A percentile compares a stretch with the other conserved stretches of the same genome.
Evolutionary conservation across 2,797 vertebrate species (phyloP).

Genomic region (Galaxias olidus): DNA sequence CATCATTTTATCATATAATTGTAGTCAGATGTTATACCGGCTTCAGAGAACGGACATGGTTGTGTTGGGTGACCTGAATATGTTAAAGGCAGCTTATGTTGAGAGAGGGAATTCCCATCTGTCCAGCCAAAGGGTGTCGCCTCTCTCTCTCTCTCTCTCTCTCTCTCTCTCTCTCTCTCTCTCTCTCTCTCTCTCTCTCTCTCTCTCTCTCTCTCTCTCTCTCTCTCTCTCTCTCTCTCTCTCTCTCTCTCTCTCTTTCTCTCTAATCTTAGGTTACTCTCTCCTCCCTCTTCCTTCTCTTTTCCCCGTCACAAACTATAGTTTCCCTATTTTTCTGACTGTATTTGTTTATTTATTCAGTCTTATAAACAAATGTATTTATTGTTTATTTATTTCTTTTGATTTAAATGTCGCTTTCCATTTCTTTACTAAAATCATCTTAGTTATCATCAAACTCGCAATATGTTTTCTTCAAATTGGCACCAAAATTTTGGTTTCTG

Average conservation of each 20-base stretch:
- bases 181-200: background rate
- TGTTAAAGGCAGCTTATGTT: conserved; percentile 12
- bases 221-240: background rate
- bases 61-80: background rate
- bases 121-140: conserved; percentile 7
- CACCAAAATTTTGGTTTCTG: no score
- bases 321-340: background rate
- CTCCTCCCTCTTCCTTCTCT: conserved; percentile 3
- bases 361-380: no score
- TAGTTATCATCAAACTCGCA: no score
- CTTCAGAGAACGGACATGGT: background rate
- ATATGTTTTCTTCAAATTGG: no score
- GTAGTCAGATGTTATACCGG: no score
- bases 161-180: conserved; percentile 3
- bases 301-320: background rate
- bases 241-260: background rate
- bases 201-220: background rate
- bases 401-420: no score
- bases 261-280: conserved; percentile 1
- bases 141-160: conserved; percentile 10
- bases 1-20: no score
- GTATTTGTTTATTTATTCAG: background rate
- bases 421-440: no score
- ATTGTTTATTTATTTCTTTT: no score
- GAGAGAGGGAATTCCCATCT: conserved; percentile 19